Percentiles rank a stretch among this genome's conserved stretches.
Conservation (phyloP, 2,888 invertebrate species). For the Herminia tarsipennalis region DNA sequence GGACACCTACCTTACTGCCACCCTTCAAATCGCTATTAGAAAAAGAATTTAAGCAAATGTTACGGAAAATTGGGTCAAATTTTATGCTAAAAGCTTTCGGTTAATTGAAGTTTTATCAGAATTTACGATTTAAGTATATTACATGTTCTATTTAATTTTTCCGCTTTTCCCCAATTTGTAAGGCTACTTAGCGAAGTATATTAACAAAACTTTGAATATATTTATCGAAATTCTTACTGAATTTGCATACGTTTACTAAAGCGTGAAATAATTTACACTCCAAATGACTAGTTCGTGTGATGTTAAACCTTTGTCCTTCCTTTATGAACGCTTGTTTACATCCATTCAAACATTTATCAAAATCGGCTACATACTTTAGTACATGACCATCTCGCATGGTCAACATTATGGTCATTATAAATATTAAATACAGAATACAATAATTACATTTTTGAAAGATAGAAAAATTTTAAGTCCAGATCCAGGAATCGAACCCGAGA, state of each 20-base stretch:
- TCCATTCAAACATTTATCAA: no score
- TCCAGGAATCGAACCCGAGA: no score
- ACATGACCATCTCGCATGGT: no score
- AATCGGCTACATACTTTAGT: no score
- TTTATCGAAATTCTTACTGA: background rate
- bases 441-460: no score
- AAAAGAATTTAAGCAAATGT: slow-evolving; percentile 47
- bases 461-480: no score
- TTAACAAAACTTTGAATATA: background rate
- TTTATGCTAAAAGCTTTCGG: slow-evolving; percentile 38
- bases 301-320: no score
- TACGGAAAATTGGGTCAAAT: slow-evolving; percentile 45
- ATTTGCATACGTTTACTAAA: background rate
- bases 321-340: no score
- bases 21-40: slow-evolving; percentile 51
- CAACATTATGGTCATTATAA: no score
- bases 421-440: background rate
- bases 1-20: slow-evolving; percentile 68
- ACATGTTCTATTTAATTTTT: slow-evolving; percentile 17
- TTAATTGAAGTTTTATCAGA: slow-evolving; percentile 41
- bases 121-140: slow-evolving; percentile 35
- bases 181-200: slow-evolving; percentile 4
- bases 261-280: no score
- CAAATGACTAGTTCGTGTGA: no score
- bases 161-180: slow-evolving; percentile 6